Evolutionary conservation across 2,113 vertebrate species (phyloP).

Genomic region (Pelusios castaneus): DNA sequence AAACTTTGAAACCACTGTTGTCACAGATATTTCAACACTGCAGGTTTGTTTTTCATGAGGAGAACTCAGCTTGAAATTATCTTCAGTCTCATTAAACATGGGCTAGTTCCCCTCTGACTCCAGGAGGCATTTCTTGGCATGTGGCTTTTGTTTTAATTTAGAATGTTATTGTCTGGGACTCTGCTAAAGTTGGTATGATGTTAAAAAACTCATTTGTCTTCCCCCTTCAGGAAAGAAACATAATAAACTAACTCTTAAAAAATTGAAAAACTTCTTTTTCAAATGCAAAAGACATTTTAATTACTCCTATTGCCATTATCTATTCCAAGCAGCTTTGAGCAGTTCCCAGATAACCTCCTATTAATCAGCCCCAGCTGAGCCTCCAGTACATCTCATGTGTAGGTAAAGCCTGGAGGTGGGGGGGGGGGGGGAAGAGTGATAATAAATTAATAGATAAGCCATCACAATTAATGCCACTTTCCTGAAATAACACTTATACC

Average conservation of each 20-base stretch:
- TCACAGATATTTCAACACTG: accelerated
- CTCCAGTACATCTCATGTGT: slow-evolving; percentile 76
- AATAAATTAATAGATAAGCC: slow-evolving; percentile 89
- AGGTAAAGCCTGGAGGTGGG: slow-evolving; percentile 82
- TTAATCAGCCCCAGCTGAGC: slow-evolving; percentile 83
- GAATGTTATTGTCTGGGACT: slow-evolving; percentile 24
- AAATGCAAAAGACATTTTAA: slow-evolving; percentile 79
- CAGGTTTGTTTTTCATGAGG: background rate
- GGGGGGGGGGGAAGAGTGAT: slow-evolving; percentile 76
- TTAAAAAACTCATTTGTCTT: slow-evolving; percentile 47
- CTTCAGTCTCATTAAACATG: background rate
- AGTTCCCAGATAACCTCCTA: slow-evolving; percentile 79
- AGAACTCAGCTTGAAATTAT: background rate
- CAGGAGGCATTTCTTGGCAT: background rate
- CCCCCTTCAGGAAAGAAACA: slow-evolving; percentile 54
- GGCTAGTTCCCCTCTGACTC: background rate
- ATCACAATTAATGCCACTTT: slow-evolving; percentile 86
- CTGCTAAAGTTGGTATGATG: slow-evolving; percentile 10
- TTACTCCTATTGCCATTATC: slow-evolving; percentile 81
- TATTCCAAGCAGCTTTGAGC: slow-evolving; percentile 78
- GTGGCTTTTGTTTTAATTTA: slow-evolving; percentile 14
- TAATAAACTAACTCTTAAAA: slow-evolving; percentile 61
- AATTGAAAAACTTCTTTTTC: slow-evolving; percentile 66
- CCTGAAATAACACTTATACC: slow-evolving; percentile 83
- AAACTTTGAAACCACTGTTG: too few relatives aligned